Evolutionary conservation across 2,113 vertebrate species (phyloP), one percentile per base, ranked within the genome.

Genomic region (Cygnus atratus): DNA sequence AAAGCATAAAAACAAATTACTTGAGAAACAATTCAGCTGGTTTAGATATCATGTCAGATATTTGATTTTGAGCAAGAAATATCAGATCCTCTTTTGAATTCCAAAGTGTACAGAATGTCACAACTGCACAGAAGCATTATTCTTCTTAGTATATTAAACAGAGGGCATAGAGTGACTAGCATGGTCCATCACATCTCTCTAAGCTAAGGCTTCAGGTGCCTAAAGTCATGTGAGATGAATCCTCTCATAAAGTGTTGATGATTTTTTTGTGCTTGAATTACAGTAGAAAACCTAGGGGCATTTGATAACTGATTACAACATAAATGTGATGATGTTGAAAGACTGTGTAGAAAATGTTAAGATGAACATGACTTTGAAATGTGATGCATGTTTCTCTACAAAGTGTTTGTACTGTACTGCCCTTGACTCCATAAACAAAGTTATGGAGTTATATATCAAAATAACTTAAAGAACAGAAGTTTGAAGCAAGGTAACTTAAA

Each of bases 351-450:
- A 59, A 70, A 70, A 83, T 43, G 6, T 48, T 65, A 46, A 80
- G 79, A 87, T 9, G 17, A 92, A 70, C 28, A 33, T 17, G 22
- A n/a, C 43, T 84, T 84, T 68, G 61, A 93, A 88, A 78, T 63
- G 9, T 26, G 55, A 31, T 63, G 33, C 33, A 28, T 43, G 43
- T 4, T 9, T 67, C 10, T 19, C 19, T 78, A 41, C 13, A 68
- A 93, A 86, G 5, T 4, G 2, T 78, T 70, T 18, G 6, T 55
- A 39, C 1, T 1, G 0, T 67, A 33, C 21, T 84, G 37, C 9
- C 3, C 11, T 93, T 84, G 77, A 33, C 29, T 84, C 5, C 20
- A 46, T 25, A 74, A 48, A 48, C 20, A 21, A 48, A 21, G 46
- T 48, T 21, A 48, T 21, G 20, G 20, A 21, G 46, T 48, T 48